These are phyloP conservation scores for Synanthedon vespiformis DNA, from an alignment of 2,888 invertebrate genomes.

Conservation along the genomic window DNA sequence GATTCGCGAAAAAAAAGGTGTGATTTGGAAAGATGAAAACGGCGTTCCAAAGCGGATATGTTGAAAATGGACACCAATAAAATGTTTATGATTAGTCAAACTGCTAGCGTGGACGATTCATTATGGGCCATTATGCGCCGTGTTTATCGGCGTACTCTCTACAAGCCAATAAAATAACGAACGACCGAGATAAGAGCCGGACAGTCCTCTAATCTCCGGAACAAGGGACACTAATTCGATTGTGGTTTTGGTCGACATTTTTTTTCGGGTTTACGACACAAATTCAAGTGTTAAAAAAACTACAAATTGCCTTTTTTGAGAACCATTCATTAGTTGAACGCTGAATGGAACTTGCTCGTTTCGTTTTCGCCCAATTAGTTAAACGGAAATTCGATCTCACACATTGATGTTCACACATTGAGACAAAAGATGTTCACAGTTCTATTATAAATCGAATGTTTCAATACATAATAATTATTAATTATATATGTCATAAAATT, in stretches of 20 bases:
- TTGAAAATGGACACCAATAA: constrained; percentile 58
- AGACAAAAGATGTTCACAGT: too few species aligned
- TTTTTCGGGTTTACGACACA: constrained; percentile 68
- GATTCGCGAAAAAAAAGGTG: constrained; percentile 31
- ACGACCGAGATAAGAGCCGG: constrained; percentile 67
- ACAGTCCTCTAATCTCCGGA: constrained; percentile 69
- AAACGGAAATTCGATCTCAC: constrained; percentile 59
- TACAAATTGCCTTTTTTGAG: constrained; percentile 66
- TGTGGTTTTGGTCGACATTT: constrained; percentile 65
- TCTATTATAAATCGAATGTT: too few species aligned
- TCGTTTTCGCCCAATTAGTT: constrained; percentile 70
- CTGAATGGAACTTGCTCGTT: constrained; percentile 58
- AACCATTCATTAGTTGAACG: constrained; percentile 64
- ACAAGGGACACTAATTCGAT: constrained; percentile 72
- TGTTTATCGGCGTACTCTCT: constrained; percentile 69
- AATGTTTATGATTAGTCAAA: constrained; percentile 68
- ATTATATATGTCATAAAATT: too few species aligned
- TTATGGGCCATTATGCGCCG: constrained; percentile 68
- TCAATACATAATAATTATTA: too few species aligned
- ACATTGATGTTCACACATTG: constrained; percentile 17
- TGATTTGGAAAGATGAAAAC: constrained; percentile 19
- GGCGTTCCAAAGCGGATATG: constrained; percentile 40
- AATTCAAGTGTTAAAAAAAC: constrained; percentile 70
- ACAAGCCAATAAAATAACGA: constrained; percentile 71
- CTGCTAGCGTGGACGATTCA: constrained; percentile 64